Percentiles rank a stretch among this genome's conserved stretches.
These are phyloP conservation scores for Marasmarcha lunaedactyla DNA, from an alignment of 2,888 invertebrate genomes.

Conservation along the genomic window DNA sequence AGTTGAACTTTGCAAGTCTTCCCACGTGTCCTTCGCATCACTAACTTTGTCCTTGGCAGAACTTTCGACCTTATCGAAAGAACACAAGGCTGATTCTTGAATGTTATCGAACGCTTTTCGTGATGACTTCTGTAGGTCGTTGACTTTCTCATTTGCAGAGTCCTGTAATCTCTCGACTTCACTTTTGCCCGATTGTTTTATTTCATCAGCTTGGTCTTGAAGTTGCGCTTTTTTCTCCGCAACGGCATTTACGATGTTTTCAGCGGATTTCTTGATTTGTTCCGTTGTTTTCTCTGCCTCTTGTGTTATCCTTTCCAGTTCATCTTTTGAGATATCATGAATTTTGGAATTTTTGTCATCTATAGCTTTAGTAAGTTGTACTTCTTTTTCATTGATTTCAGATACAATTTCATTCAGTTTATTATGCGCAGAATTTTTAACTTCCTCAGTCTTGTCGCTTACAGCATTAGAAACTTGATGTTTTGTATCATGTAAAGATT, in stretches of 20 bases:
- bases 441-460: slow-evolving; percentile 15
- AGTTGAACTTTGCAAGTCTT: slow-evolving; percentile 52
- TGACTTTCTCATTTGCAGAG: slow-evolving; percentile 26
- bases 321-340: slow-evolving; percentile 26
- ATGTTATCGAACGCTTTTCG: slow-evolving; percentile 45
- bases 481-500: slow-evolving; percentile 13
- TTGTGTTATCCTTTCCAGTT: slow-evolving; percentile 50
- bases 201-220: slow-evolving; percentile 29
- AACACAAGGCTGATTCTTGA: slow-evolving; percentile 54
- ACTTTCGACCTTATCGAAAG: slow-evolving; percentile 61
- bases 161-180: slow-evolving; percentile 31
- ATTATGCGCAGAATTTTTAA: slow-evolving; percentile 9
- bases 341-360: slow-evolving; percentile 26
- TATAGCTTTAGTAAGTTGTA: slow-evolving; percentile 19
- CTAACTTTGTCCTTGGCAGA: slow-evolving; percentile 53
- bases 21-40: slow-evolving; percentile 48
- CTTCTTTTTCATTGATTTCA: slow-evolving; percentile 18
- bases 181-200: slow-evolving; percentile 29
- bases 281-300: slow-evolving; percentile 55
- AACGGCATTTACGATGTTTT: slow-evolving; percentile 43
- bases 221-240: slow-evolving; percentile 39
- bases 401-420: slow-evolving; percentile 12
- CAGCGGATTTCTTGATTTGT: slow-evolving; percentile 53
- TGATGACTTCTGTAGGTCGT: slow-evolving; percentile 37
- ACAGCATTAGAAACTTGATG: slow-evolving; percentile 14